phyloP scores from a whole-genome alignment of 2,797 vertebrate species.

The Sciurus carolinensis region DNA sequence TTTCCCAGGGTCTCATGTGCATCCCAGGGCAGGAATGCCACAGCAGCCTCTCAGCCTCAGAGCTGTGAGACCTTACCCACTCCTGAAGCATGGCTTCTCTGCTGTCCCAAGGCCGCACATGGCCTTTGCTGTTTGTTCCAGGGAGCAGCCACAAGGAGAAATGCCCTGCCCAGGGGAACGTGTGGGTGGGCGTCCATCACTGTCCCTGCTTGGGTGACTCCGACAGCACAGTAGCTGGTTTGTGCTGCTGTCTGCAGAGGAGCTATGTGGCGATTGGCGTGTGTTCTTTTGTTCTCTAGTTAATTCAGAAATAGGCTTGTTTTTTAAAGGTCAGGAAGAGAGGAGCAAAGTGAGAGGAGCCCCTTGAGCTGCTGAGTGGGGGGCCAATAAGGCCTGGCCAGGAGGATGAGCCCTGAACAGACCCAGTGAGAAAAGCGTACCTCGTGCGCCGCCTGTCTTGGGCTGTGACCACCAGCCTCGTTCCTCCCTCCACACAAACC shows the following conservation, averaged over 20 bases:
- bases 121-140: neutral
- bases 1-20: no score
- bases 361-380: neutral
- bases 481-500: no score
- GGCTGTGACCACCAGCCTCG: neutral
- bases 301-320: neutral
- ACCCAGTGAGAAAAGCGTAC: fast-evolving
- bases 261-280: neutral
- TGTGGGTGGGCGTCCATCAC: neutral
- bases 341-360: no score
- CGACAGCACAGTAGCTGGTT: neutral
- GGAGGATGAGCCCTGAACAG: neutral
- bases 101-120: neutral
- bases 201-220: no score
- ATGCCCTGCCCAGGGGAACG: no score
- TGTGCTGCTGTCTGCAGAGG: no score
- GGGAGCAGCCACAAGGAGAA: neutral
- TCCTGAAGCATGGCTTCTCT: no score
- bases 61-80: neutral
- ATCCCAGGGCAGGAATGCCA: no score
- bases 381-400: neutral
- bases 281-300: neutral
- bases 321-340: neutral
- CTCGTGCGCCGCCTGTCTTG: neutral
- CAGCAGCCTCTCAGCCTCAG: neutral